These are phyloP conservation scores for Berghia stephanieae DNA, from an alignment of 1,140 invertebrate genomes.

Conservation along the genomic window DNA sequence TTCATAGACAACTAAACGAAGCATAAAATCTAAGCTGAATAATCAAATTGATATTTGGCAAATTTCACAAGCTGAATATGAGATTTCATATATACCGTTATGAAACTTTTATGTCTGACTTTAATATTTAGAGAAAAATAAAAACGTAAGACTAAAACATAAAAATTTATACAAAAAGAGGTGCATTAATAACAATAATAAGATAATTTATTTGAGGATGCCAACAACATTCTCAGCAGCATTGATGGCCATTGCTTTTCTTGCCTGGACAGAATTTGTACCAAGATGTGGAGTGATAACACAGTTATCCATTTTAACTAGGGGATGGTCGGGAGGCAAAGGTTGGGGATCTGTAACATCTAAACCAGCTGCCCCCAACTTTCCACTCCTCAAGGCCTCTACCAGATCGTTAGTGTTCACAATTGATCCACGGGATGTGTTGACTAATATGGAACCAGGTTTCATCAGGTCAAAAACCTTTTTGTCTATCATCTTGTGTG, in stretches of 20 bases:
- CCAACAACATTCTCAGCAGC: constrained; percentile 77
- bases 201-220: background rate
- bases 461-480: constrained; percentile 59
- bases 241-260: constrained; percentile 82
- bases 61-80: no score
- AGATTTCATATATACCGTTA: no score
- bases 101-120: no score
- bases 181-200: no score
- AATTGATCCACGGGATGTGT: constrained; percentile 59
- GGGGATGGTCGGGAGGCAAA: constrained; percentile 80
- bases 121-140: background rate
- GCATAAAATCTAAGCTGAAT: no score
- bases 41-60: no score
- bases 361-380: constrained; percentile 85
- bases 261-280: constrained; percentile 82
- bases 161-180: background rate
- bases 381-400: constrained; percentile 75
- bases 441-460: constrained; percentile 66
- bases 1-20: no score
- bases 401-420: constrained; percentile 58
- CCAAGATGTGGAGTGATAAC: constrained; percentile 92
- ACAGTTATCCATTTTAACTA: constrained; percentile 83
- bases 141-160: background rate
- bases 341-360: constrained; percentile 95
- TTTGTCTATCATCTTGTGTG: constrained; percentile 44